Evolutionary conservation across 2,797 vertebrate genomes (phyloP).

Genomic region (Coranthus polyacanthus): DNA sequence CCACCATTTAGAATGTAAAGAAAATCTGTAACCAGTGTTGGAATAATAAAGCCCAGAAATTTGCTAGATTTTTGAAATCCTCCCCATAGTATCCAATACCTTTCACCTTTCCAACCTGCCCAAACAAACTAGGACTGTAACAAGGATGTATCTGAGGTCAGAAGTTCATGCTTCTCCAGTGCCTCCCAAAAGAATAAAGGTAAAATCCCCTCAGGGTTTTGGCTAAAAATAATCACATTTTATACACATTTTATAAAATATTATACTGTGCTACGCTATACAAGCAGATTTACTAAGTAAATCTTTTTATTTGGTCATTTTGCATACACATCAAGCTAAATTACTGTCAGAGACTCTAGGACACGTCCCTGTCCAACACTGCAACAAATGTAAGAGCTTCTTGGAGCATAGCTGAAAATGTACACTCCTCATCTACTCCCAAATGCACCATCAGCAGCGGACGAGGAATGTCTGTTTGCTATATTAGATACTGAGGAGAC

Average conservation of each 20-base stretch:
- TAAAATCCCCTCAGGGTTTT: not conserved
- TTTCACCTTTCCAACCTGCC: not conserved
- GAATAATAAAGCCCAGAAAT: constrained; percentile 8
- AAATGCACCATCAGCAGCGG: constrained; percentile 12
- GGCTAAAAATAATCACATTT: not conserved
- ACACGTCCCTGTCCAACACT: constrained; percentile 9
- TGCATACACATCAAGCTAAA: not conserved
- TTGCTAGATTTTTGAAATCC: constrained; percentile 9
- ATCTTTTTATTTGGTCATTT: not conserved
- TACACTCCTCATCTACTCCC: constrained; percentile 25
- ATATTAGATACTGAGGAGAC: constrained; percentile 21
- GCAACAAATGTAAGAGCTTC: constrained; percentile 5
- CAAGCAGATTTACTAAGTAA: not conserved
- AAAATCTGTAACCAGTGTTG: constrained; percentile 4
- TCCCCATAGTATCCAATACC: not conserved
- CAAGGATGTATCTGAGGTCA: not conserved
- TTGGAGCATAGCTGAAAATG: constrained; percentile 15
- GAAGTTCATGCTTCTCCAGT: not conserved
- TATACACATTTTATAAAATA: not conserved
- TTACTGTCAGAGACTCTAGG: not conserved
- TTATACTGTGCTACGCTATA: too few relatives aligned
- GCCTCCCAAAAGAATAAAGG: constrained; percentile 4
- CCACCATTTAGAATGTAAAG: constrained; percentile 31
- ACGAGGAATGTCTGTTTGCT: constrained; percentile 10
- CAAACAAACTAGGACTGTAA: not conserved